Evolutionary conservation across 1,140 invertebrate genomes (phyloP).

Genomic region (Paraescarpia echinospica): DNA sequence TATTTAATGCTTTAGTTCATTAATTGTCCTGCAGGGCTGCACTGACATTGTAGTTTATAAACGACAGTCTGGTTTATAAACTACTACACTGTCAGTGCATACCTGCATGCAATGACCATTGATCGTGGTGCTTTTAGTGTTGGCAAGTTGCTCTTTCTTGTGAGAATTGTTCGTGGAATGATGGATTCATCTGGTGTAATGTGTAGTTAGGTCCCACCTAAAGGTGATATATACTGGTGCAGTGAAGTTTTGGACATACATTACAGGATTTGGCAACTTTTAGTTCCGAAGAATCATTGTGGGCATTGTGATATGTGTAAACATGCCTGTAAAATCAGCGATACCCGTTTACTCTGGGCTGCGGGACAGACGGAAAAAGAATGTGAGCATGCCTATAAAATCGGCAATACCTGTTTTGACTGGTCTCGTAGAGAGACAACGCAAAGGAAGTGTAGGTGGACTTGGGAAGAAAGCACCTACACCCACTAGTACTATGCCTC

Average conservation of each 20-base stretch:
- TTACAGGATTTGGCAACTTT: neutral
- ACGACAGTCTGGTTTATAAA: neutral
- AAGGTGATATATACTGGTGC: neutral
- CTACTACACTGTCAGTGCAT: no score
- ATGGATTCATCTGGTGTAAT: neutral
- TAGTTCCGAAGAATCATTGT: neutral
- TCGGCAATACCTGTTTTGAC: neutral
- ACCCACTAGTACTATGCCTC: neutral
- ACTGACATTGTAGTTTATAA: neutral
- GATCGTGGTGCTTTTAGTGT: no score
- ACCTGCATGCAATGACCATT: no score
- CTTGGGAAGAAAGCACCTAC: neutral
- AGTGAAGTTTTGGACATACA: no score
- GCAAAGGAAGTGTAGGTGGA: no score
- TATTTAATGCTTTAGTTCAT: neutral
- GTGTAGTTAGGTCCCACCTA: neutral
- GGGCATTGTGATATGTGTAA: neutral
- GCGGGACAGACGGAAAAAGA: neutral
- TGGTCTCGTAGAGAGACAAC: neutral
- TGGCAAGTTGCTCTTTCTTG: no score
- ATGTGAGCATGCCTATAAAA: neutral
- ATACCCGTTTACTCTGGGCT: neutral
- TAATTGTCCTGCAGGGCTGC: neutral
- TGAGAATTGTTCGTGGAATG: no score
- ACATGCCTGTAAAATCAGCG: neutral